These are phyloP conservation scores for Oncorhynchus mykiss DNA, from an alignment of 2,113 vertebrate genomes.

Conservation along the genomic window DNA sequence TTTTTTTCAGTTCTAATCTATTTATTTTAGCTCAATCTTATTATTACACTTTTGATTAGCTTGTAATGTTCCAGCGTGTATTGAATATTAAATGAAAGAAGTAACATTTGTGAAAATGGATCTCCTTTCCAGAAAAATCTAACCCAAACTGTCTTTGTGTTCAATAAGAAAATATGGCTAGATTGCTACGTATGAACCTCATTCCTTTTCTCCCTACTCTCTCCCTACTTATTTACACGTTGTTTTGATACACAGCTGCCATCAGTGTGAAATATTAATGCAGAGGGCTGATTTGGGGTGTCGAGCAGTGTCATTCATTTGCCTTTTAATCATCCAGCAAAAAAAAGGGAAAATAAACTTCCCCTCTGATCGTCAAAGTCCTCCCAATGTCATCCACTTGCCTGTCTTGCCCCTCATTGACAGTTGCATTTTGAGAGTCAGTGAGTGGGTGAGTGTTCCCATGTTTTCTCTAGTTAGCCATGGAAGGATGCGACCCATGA, in stretches of 20 bases:
- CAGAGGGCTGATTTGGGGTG: slow-evolving; percentile 77
- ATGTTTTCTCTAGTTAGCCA: slow-evolving; percentile 57
- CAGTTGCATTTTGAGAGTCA: slow-evolving; percentile 71
- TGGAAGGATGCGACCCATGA: slow-evolving; percentile 64
- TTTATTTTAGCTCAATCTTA: neutral
- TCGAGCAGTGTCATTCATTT: slow-evolving; percentile 79
- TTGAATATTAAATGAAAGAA: neutral
- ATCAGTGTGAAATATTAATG: slow-evolving; percentile 82
- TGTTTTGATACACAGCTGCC: slow-evolving; percentile 81
- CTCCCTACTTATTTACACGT: slow-evolving; percentile 68
- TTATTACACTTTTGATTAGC: neutral
- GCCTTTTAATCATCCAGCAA: slow-evolving; percentile 79
- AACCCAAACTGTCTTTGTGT: neutral
- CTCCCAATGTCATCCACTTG: slow-evolving; percentile 76
- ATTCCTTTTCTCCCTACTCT: slow-evolving; percentile 48
- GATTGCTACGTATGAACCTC: slow-evolving; percentile 21
- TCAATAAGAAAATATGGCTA: slow-evolving; percentile 29
- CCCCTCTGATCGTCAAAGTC: slow-evolving; percentile 74
- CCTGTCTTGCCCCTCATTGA: slow-evolving; percentile 67
- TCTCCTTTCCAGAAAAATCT: no score
- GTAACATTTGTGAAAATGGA: neutral
- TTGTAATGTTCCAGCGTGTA: slow-evolving; percentile 5
- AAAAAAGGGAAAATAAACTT: slow-evolving; percentile 71
- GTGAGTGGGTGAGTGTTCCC: slow-evolving; percentile 59
- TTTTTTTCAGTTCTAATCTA: slow-evolving; percentile 55